Evolutionary conservation across 1,140 invertebrate species (phyloP).

Genomic region (Teleopsis dalmanni): DNA sequence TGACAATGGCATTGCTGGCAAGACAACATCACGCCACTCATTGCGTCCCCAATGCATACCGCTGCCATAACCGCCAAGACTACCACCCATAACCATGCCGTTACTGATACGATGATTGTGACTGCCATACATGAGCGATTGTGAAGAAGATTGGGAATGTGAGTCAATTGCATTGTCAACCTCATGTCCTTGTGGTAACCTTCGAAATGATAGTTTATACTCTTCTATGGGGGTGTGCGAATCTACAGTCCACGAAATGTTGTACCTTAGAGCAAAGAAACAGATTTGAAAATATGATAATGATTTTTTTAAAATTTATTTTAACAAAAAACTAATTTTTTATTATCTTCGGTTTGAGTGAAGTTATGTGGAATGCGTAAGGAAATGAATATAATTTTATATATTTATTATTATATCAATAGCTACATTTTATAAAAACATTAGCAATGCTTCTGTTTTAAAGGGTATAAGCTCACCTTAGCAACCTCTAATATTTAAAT

Average conservation of each 20-base stretch:
- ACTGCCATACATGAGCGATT: slow-evolving; percentile 27
- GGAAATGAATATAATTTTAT: too few species aligned
- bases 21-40: slow-evolving; percentile 55
- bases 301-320: too few species aligned
- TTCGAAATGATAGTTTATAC: slow-evolving; percentile 57
- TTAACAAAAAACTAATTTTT: too few species aligned
- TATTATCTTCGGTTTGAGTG: too few species aligned
- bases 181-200: slow-evolving; percentile 48
- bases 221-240: slow-evolving; percentile 58
- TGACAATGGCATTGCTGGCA: slow-evolving; percentile 47
- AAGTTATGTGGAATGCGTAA: too few species aligned
- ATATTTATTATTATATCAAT: too few species aligned
- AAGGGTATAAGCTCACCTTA: too few species aligned
- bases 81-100: slow-evolving; percentile 11
- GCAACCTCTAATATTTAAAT: too few species aligned
- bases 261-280: slow-evolving; percentile 46
- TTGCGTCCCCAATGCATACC: slow-evolving; percentile 44
- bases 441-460: too few species aligned
- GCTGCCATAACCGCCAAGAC: slow-evolving; percentile 35
- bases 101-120: slow-evolving; percentile 33
- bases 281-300: not conserved
- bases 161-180: slow-evolving; percentile 46
- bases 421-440: too few species aligned
- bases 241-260: slow-evolving; percentile 59
- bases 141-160: slow-evolving; percentile 40